phyloP scores from a whole-genome alignment of 2,888 invertebrate genomes.

The Drosophila fungiperda region DNA sequence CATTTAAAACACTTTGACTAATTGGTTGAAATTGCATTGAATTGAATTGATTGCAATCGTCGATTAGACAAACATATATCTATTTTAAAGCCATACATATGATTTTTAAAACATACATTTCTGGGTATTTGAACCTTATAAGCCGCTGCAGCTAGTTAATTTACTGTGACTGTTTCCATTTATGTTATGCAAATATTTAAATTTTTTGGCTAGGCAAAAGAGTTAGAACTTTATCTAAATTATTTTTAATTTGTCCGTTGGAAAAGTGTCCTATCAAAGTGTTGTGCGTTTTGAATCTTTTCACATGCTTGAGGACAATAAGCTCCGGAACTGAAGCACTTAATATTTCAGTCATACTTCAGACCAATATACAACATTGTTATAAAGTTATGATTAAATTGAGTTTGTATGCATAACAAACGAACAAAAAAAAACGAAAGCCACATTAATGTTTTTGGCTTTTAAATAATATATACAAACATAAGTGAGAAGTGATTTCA shows the following conservation, averaged over 20 bases:
- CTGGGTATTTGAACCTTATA: constrained; percentile 24
- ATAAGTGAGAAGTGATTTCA: neutral
- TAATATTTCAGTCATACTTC: neutral
- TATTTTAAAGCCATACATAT: constrained; percentile 37
- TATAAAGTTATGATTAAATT: neutral
- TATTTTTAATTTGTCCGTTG: constrained; percentile 21
- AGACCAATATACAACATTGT: neutral
- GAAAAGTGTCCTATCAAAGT: constrained; percentile 1
- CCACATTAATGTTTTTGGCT: neutral
- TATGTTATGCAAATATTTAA: neutral
- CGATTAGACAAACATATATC: constrained; percentile 15
- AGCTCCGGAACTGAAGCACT: neutral
- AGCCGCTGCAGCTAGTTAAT: neutral
- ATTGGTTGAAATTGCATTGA: constrained; percentile 33
- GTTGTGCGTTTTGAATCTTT: neutral
- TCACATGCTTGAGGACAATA: neutral
- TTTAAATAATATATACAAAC: neutral
- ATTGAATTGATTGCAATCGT: constrained; percentile 16
- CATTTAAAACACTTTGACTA: constrained; percentile 33
- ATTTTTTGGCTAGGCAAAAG: constrained; percentile 10
- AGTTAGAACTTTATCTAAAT: constrained; percentile 13
- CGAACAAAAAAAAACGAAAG: neutral
- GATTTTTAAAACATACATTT: constrained; percentile 47
- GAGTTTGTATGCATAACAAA: neutral
- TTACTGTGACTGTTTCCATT: neutral